Base-by-base conservation (phyloP, 23 tunicate genomes). In the Botrylloides violaceus region DNA sequence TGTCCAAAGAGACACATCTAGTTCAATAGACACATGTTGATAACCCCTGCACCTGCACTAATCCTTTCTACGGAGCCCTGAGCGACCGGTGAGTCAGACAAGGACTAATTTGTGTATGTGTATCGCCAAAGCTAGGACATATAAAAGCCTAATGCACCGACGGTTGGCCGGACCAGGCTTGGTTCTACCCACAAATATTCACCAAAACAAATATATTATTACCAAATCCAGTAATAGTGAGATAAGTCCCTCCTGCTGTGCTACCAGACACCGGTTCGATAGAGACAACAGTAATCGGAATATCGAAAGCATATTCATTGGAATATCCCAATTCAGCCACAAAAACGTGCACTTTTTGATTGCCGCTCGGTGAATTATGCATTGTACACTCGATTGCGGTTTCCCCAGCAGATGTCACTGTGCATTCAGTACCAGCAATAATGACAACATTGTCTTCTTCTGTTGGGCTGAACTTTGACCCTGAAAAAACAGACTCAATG, bases 301-400 rank as follows among this genome's bases (percentile, higher is more conserved):
- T 43, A 43, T 37, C 29, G 0, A 68, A 5, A 15, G 43, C 57
- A 19, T 35, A 36, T 32, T 39, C 58, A 23, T 39, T 68, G n/a
- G 74, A 15, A 22, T 20, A 9, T 55, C 92, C 92, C 66, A 75
- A 78, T 32, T 72, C 81, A 19, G 49, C n/a, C 3, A 74, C 79
- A 19, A 26, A 29, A 1, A 80, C 59, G 19, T 36, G 26, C 7
- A 85, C 25, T 1, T 72, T 27, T 30, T 85, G 94, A 3, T 23
- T 26, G 4, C 94, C 94, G 38, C 80, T 53, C 22, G 94, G 81
- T 0, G 85, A 74, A 25, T 79, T 66, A 36, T 77, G 81, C 65
- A 80, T 34, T 3, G 65, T 60, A 49, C 81, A 79, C 29, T 56
- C 55, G 32, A 79, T 49, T 22, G 66, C 38, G 18, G 81, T 79